Evolutionary conservation across 2,113 vertebrate species (phyloP).

Genomic region (Anolis sagrei): DNA sequence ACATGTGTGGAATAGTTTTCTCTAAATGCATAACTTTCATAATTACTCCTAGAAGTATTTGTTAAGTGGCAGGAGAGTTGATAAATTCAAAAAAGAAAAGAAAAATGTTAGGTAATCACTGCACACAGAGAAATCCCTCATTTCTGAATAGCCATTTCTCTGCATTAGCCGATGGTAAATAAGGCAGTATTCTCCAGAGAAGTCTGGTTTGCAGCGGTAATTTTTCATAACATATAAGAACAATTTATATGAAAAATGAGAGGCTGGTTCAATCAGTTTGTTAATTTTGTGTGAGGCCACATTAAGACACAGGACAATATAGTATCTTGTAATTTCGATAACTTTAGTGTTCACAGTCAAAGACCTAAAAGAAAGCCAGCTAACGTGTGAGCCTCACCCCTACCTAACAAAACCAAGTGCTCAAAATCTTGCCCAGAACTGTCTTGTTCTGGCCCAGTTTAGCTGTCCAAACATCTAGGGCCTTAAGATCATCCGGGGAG

Average conservation of each 20-base stretch:
- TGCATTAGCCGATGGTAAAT: slow-evolving; percentile 71
- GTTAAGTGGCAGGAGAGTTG: slow-evolving; percentile 61
- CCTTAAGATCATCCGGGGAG: too few species aligned
- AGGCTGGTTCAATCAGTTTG: slow-evolving; percentile 57
- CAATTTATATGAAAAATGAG: slow-evolving; percentile 52
- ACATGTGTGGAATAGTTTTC: slow-evolving; percentile 69
- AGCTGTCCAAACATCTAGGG: too few species aligned
- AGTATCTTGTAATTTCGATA: background rate
- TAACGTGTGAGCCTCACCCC: background rate
- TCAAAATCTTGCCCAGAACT: background rate
- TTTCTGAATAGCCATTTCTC: slow-evolving; percentile 58
- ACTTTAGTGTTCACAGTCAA: too few species aligned
- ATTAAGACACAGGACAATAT: background rate
- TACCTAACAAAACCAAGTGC: too few species aligned
- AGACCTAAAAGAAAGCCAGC: too few species aligned
- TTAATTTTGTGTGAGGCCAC: slow-evolving; percentile 11
- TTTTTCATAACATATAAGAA: slow-evolving; percentile 63
- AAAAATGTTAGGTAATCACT: slow-evolving; percentile 69
- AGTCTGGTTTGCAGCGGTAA: slow-evolving; percentile 64
- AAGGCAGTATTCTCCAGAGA: slow-evolving; percentile 67
- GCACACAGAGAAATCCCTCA: slow-evolving; percentile 46
- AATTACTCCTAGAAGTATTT: slow-evolving; percentile 75
- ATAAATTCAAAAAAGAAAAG: slow-evolving; percentile 63
- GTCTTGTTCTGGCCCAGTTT: background rate
- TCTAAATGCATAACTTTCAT: slow-evolving; percentile 76